Conservation (phyloP, 2,797 vertebrate species). For the Takifugu rubripes region DNA sequence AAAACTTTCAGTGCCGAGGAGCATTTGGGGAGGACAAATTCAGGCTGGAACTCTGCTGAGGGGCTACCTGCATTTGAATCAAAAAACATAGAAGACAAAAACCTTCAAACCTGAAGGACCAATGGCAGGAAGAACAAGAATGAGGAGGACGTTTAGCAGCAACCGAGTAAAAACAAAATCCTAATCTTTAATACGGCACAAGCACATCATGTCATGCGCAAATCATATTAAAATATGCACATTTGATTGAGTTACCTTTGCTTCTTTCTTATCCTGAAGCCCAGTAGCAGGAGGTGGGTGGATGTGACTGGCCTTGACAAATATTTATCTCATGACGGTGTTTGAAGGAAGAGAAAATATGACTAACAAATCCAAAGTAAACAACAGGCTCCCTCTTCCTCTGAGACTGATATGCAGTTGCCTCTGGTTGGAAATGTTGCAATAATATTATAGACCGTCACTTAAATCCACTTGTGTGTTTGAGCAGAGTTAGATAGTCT, state of each 20-base stretch:
- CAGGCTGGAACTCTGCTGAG: too few species aligned
- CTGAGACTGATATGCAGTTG: constrained; percentile 25
- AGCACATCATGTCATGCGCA: too few species aligned
- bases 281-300: constrained; percentile 22
- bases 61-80: too few species aligned
- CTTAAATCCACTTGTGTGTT: constrained; percentile 8
- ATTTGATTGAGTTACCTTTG: neutral
- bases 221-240: too few species aligned
- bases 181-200: too few species aligned
- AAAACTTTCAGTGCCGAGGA: too few species aligned
- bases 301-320: constrained; percentile 40
- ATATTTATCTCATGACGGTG: constrained; percentile 55
- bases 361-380: constrained; percentile 49
- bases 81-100: too few species aligned
- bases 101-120: neutral
- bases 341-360: constrained; percentile 53
- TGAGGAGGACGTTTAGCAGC: neutral
- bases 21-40: too few species aligned
- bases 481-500: neutral
- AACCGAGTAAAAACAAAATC: constrained; percentile 10
- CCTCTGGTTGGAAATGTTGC: constrained; percentile 2
- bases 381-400: constrained; percentile 48
- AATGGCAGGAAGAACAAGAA: neutral
- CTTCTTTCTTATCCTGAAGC: constrained; percentile 16
- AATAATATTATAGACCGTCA: constrained; percentile 12